Base-by-base conservation (phyloP, 2,113 vertebrate species). In the Corydoras maculifer region DNA sequence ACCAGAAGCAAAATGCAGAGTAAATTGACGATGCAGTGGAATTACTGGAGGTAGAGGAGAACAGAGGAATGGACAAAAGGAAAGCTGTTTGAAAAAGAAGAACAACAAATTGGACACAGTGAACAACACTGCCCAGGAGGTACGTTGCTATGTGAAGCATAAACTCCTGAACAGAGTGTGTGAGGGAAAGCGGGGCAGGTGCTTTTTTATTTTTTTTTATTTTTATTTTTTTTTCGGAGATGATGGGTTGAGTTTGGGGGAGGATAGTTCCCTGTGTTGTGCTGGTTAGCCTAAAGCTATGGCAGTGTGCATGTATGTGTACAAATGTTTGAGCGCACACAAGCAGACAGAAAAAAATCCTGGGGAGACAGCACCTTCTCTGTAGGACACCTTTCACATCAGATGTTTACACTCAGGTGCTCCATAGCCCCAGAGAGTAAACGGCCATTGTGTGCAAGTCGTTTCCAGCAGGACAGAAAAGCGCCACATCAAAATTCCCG, bases 351-450 rank as follows among this genome's bases (percentile, higher is more conserved):
- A 43, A 31, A 35, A 13, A 25, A 35, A 8, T 68, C 58, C 67
- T 70, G 63, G 60, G 53, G 54, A 54, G 58, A 71, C 64, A 58
- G 15, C 10, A 15, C 65, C 55, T 65, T 14, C 51, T 32, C 58
- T 10, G 68, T 67, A 48, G 30, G 58, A 8, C n/a, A 57, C 13
- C 18, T 70, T 73, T 67, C 25, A 62, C 61, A 61, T 71, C 48
- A 63, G 68, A 67, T 76, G 74, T 74, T 76, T 76, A 70, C 62
- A 70, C 70, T 74, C 53, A 9, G 48, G 71, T 77, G 74, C 67
- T 62, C 75, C 18, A 63, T 66, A 66, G 29, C 43, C 75, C 63
- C 49, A 48, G 64, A 70, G 74, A 68, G 60, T 69, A 48, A 57
- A n/a, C 67, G 31, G 68, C 63, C 67, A 55, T 68, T 14, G 30